Evolutionary conservation across 2,797 vertebrate genomes (phyloP), one percentile per base, ranked within the genome.

Genomic region (Erpetoichthys calabaricus): DNA sequence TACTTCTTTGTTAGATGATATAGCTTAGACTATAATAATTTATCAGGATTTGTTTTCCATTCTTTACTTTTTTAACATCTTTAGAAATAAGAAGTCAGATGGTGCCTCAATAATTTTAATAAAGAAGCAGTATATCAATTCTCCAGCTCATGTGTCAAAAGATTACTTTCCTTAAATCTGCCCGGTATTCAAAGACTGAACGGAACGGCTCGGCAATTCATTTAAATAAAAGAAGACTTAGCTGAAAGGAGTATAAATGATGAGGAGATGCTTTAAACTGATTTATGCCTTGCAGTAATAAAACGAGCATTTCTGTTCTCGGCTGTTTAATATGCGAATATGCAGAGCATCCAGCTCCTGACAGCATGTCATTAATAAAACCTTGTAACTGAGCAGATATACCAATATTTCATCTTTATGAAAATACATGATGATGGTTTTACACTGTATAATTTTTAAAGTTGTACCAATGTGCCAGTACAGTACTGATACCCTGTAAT

Each of bases 251-350:
- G 89, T 91, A 90, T 91, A 90, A 92, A 91, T 91, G 91, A 90
- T 86, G 90, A 89, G 88, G 83, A 92, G 90, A 96, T 94, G 89
- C 90, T 96, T 93, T 94, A 94, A 92, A 87, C 92, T 97, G 94
- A 99, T 99, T 99, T 98, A 98, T 98, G 92, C 89, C 89, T 88
- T 87, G 87, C 79, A 85, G 90, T 91, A 94, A 98, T 98, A 97
- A 98, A 98, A 89, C 82, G 87, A 87, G 91, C 91, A 86, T 86
- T 91, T 85, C 89, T 89, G 90, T 88, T 89, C 86, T 89, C 80
- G 86, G 88, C 94, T 97, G 89, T 98, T 99, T 98, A 98, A 98
- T 97, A 99, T 99, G 95, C 91, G 91, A 97, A 97, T 96, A 99
- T 97, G 94, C 94, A 96, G 91, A 97, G 94, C 91, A 92, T 93